phyloP scores from a whole-genome alignment of 2,113 vertebrate genomes.

The Pachypanchax playfairii region DNA sequence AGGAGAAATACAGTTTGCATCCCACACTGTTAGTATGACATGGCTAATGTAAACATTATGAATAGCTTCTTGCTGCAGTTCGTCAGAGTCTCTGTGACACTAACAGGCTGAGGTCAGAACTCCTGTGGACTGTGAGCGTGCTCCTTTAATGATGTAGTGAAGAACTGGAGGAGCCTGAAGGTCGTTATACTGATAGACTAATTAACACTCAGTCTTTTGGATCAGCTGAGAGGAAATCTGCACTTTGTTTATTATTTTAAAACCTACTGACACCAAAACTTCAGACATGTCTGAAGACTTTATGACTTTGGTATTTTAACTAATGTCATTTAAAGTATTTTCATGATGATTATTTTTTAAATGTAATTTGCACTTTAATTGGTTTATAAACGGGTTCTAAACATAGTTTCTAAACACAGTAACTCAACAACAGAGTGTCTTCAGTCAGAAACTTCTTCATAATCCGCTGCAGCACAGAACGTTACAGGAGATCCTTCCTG shows the following conservation, averaged over 20 bases:
- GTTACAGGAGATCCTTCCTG: too few species aligned
- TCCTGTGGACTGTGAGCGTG: not conserved
- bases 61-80: not conserved
- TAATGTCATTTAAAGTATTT: too few species aligned
- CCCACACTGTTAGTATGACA: not conserved
- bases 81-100: not conserved
- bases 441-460: too few species aligned
- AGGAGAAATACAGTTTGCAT: not conserved
- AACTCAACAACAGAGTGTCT: too few species aligned
- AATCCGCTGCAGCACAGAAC: too few species aligned
- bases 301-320: too few species aligned
- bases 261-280: too few species aligned
- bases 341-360: too few species aligned
- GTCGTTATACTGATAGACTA: not conserved
- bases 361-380: too few species aligned
- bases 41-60: not conserved
- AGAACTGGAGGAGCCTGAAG: not conserved
- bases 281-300: too few species aligned
- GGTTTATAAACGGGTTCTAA: too few species aligned
- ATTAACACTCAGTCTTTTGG: not conserved
- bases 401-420: too few species aligned
- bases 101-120: not conserved
- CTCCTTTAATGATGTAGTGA: not conserved
- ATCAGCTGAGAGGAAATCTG: not conserved
- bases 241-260: not conserved